Conservation (phyloP, 2,113 vertebrate genomes). For the Sinosuthora webbiana region DNA sequence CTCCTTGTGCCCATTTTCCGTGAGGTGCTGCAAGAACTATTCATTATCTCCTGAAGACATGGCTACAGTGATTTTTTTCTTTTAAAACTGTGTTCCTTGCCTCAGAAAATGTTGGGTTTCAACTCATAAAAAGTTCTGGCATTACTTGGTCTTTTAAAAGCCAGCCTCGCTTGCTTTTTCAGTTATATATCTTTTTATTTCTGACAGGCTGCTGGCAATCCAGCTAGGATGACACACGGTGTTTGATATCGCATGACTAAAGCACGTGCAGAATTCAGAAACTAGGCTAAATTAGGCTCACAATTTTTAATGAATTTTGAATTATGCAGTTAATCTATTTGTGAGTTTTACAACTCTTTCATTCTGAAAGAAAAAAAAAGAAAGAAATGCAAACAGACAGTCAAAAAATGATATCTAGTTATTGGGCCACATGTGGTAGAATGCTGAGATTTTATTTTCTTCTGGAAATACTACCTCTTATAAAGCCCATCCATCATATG, state of each 20-base stretch:
- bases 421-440: conserved; percentile 58
- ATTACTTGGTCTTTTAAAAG: neutral
- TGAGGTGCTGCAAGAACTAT: neutral
- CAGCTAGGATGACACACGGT: neutral
- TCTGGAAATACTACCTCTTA: conserved; percentile 82
- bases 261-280: conserved; percentile 54
- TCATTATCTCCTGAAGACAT: rapidly evolving
- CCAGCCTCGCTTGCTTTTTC: neutral
- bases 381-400: conserved; percentile 59
- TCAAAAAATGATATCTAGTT: conserved; percentile 60
- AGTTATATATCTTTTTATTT: neutral
- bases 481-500: conserved; percentile 86
- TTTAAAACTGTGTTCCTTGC: neutral
- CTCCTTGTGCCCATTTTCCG: neutral
- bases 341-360: conserved; percentile 62
- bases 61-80: neutral
- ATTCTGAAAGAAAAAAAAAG: conserved; percentile 42
- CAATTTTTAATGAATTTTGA: conserved; percentile 71
- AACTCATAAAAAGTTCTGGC: neutral
- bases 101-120: neutral
- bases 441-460: conserved; percentile 76
- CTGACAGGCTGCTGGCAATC: conserved; percentile 29
- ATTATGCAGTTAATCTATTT: conserved; percentile 70
- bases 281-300: conserved; percentile 59
- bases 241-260: conserved; percentile 37